Evolutionary conservation across 1,140 invertebrate genomes (phyloP).

Genomic region (Anastatus disparis): DNA sequence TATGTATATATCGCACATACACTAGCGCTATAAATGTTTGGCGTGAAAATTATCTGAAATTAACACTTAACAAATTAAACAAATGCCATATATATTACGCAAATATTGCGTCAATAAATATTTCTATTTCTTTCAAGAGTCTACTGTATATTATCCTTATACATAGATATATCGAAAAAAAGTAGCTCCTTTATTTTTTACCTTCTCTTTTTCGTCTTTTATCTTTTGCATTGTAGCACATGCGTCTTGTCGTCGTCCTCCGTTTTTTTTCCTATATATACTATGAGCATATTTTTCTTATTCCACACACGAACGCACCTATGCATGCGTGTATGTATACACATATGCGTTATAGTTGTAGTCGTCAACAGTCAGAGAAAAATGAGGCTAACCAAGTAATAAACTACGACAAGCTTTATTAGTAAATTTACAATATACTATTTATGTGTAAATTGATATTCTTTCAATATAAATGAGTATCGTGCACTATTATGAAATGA

Average conservation of each 20-base stretch:
- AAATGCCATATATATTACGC: constrained; percentile 51
- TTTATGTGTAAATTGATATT: too few relatives aligned
- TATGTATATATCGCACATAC: too few relatives aligned
- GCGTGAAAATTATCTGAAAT: constrained; percentile 62
- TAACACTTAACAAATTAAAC: constrained; percentile 64
- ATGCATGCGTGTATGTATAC: background rate
- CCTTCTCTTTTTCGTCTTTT: too few relatives aligned
- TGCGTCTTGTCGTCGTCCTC: too few relatives aligned
- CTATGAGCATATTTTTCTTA: constrained; percentile 9
- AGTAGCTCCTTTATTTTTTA: too few relatives aligned
- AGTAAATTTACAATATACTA: too few relatives aligned
- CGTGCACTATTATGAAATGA: too few relatives aligned
- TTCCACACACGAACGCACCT: background rate
- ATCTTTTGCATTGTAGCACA: background rate
- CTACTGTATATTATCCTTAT: constrained; percentile 37
- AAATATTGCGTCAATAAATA: constrained; percentile 66
- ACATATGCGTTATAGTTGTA: constrained; percentile 28
- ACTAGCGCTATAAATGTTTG: constrained; percentile 53
- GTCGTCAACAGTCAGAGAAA: too few relatives aligned
- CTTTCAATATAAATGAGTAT: too few relatives aligned
- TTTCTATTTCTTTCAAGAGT: constrained; percentile 58
- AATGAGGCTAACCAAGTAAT: too few relatives aligned
- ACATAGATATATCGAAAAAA: too few relatives aligned
- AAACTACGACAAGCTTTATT: too few relatives aligned
- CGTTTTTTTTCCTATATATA: constrained; percentile 1